Percentiles rank a stretch among this genome's conserved stretches.
Evolutionary conservation across 2,797 vertebrate genomes (phyloP).

Genomic region (Ceryle rudis): DNA sequence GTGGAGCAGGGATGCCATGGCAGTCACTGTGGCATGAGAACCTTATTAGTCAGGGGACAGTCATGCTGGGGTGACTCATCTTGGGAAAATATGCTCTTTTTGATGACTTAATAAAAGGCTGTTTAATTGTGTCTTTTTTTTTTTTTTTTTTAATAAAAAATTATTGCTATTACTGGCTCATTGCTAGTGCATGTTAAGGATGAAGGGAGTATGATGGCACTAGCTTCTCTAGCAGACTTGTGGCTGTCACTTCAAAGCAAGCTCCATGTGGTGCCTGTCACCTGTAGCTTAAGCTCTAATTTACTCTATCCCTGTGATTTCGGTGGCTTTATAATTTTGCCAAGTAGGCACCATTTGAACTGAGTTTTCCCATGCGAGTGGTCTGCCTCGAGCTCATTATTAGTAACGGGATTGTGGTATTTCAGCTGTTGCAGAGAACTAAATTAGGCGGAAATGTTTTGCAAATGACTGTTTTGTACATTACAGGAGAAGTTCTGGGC

Average conservation of each 20-base stretch:
- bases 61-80: constrained; percentile 33
- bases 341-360: neutral
- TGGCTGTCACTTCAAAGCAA: neutral
- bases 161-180: neutral
- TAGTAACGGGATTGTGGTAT: neutral
- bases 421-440: neutral
- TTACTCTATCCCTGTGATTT: neutral
- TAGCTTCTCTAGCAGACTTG: neutral
- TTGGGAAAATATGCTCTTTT: neutral
- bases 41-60: constrained; percentile 35
- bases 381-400: neutral
- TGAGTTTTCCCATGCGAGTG: neutral
- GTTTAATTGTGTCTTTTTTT: neutral
- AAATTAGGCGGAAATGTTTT: neutral
- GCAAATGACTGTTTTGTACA: neutral
- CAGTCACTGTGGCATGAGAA: neutral
- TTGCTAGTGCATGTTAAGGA: neutral
- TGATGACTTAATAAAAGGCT: neutral
- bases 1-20: neutral
- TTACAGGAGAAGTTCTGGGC: neutral
- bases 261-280: neutral
- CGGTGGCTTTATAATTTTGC: neutral
- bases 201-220: neutral
- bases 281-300: neutral
- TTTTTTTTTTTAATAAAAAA: no score